phyloP scores from a whole-genome alignment of 2,888 invertebrate species.

The Dicyrtoma fusca region DNA sequence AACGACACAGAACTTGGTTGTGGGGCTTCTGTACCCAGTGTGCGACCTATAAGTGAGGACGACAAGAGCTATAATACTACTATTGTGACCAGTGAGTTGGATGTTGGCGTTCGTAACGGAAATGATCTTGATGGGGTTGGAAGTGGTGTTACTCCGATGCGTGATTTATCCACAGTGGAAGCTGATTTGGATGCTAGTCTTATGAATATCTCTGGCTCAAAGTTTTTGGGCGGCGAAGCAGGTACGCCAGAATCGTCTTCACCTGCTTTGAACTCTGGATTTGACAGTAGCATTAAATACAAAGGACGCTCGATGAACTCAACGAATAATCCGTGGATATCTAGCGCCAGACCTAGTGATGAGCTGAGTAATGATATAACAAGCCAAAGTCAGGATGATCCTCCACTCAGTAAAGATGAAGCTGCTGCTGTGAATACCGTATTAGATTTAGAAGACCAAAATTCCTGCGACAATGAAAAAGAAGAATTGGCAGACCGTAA shows the following conservation, averaged over 20 bases:
- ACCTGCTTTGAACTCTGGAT: not conserved
- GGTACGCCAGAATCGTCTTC: not conserved
- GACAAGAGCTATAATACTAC: too few relatives aligned
- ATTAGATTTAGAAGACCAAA: too few relatives aligned
- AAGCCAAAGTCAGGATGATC: too few relatives aligned
- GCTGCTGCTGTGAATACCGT: too few relatives aligned
- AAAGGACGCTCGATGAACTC: conserved; percentile 13
- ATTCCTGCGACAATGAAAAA: too few relatives aligned
- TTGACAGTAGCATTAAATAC: conserved; percentile 2
- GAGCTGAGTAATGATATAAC: not conserved
- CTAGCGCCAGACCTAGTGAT: not conserved
- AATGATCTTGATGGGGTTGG: not conserved
- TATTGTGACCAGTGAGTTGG: too few relatives aligned
- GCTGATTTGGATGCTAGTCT: conserved; percentile 8
- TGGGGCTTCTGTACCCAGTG: too few relatives aligned
- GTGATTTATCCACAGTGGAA: not conserved
- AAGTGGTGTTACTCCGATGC: not conserved
- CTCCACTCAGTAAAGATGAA: not conserved
- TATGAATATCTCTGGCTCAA: not conserved
- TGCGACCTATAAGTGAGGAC: too few relatives aligned
- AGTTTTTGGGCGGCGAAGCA: not conserved
- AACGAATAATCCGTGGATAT: conserved; percentile 8
- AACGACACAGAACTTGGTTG: too few relatives aligned
- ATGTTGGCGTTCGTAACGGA: too few relatives aligned
- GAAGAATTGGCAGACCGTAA: too few relatives aligned